Conservation (phyloP, 2,888 invertebrate species). For the Schrankia costaestrigalis region DNA sequence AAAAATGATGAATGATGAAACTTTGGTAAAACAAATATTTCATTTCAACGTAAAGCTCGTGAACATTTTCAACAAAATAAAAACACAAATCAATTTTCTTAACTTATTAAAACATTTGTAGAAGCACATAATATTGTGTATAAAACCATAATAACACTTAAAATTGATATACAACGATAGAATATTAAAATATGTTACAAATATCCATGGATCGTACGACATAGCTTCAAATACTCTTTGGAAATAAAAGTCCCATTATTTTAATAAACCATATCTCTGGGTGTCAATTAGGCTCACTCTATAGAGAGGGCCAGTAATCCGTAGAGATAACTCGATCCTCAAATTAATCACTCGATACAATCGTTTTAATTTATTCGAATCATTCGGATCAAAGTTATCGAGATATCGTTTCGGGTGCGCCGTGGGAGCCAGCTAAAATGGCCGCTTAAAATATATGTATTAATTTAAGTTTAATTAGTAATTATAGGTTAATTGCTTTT, state of each 20-base stretch:
- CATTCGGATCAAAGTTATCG: conserved; percentile 53
- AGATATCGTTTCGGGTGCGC: conserved; percentile 41
- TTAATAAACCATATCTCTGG: conserved; percentile 71
- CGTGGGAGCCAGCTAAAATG: conserved; percentile 32
- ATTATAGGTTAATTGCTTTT: conserved; percentile 23
- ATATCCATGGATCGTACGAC: no score
- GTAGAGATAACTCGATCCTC: conserved; percentile 62
- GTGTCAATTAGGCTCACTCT: conserved; percentile 72
- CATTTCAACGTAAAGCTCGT: no score
- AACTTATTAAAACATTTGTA: no score
- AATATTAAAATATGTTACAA: conserved; percentile 17
- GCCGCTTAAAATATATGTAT: conserved; percentile 18
- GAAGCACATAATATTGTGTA: no score
- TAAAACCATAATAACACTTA: conserved; percentile 1
- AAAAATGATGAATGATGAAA: no score
- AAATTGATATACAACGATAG: conserved; percentile 14
- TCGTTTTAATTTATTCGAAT: conserved; percentile 70
- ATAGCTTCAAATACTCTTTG: conserved; percentile 21
- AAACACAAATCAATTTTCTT: no score
- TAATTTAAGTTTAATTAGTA: conserved; percentile 27
- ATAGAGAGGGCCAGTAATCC: conserved; percentile 64
- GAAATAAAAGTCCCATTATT: conserved; percentile 67
- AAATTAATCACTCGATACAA: conserved; percentile 68
- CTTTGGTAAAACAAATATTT: no score
- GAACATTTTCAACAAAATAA: no score